Percentiles rank a stretch among this genome's conserved stretches.
Evolutionary conservation across 2,113 vertebrate genomes (phyloP).

Genomic region (Phalacrocorax brasilianus): DNA sequence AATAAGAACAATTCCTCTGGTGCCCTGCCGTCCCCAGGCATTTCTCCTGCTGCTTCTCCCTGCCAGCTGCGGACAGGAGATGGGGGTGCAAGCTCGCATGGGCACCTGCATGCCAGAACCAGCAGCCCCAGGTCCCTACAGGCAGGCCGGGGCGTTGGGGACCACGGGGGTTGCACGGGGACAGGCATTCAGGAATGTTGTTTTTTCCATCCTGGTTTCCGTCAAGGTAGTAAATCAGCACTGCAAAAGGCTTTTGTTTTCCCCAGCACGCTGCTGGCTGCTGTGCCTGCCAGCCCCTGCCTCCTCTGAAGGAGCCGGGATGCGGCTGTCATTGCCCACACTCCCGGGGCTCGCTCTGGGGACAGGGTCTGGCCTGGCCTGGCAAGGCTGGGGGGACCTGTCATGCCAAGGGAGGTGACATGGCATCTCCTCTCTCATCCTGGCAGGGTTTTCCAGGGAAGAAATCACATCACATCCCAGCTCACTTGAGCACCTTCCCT

Average conservation of each 20-base stretch:
- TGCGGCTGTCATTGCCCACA: accelerated
- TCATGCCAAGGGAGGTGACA: background rate
- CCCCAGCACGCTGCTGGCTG: background rate
- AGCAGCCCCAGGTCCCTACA: background rate
- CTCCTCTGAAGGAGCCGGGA: background rate
- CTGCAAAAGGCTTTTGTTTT: slow-evolving; percentile 33
- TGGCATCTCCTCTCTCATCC: background rate
- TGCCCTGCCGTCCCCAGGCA: accelerated
- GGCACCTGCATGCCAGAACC: background rate
- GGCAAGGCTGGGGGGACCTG: background rate
- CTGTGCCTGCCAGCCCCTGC: background rate
- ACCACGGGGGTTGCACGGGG: background rate
- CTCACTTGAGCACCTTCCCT: accelerated
- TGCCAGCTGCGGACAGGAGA: background rate
- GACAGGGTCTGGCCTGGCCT: background rate
- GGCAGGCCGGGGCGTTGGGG: background rate
- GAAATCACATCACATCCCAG: background rate
- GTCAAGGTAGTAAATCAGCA: slow-evolving; percentile 31
- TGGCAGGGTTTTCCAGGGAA: background rate
- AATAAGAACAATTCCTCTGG: background rate
- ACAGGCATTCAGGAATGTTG: slow-evolving; percentile 32
- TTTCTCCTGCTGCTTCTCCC: background rate
- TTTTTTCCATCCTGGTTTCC: slow-evolving; percentile 24
- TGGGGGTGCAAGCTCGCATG: background rate
- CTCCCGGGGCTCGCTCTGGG: accelerated